These are phyloP conservation scores for Holocentrus rufus DNA, from an alignment of 2,797 vertebrate genomes.

Conservation along the genomic window DNA sequence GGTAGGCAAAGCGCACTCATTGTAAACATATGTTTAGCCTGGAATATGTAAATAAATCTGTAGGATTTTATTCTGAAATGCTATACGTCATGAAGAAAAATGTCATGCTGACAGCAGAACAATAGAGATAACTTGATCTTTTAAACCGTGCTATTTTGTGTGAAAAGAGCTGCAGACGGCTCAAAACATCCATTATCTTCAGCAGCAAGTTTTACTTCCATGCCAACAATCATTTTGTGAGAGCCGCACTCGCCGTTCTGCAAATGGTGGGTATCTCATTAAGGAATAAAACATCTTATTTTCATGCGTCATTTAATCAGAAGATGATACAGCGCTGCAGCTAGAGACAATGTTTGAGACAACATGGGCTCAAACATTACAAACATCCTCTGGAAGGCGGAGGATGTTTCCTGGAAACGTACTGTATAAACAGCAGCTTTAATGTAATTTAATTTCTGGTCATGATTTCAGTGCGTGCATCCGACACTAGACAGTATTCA, in stretches of 20 bases:
- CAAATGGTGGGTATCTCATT: background rate
- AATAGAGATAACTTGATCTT: no score
- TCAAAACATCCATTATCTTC: background rate
- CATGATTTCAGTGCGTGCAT: constrained; percentile 28
- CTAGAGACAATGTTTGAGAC: background rate
- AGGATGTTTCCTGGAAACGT: constrained; percentile 42
- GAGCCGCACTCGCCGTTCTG: background rate
- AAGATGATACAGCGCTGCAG: background rate
- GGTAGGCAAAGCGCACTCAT: background rate
- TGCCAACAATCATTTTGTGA: background rate
- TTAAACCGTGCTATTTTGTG: background rate
- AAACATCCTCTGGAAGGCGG: background rate
- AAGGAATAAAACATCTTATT: background rate
- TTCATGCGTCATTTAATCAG: background rate
- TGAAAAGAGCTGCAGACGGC: background rate
- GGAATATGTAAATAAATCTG: no score
- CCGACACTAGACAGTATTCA: constrained; percentile 25
- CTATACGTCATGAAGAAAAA: background rate
- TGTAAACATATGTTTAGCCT: background rate
- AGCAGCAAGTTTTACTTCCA: background rate
- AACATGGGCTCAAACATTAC: background rate
- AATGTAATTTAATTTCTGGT: constrained; percentile 47
- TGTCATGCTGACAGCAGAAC: background rate
- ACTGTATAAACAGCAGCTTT: constrained; percentile 27
- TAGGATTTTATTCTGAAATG: no score